Evolutionary conservation across 2,888 invertebrate genomes (phyloP).

Genomic region (Drosophila pseudotakahashii): DNA sequence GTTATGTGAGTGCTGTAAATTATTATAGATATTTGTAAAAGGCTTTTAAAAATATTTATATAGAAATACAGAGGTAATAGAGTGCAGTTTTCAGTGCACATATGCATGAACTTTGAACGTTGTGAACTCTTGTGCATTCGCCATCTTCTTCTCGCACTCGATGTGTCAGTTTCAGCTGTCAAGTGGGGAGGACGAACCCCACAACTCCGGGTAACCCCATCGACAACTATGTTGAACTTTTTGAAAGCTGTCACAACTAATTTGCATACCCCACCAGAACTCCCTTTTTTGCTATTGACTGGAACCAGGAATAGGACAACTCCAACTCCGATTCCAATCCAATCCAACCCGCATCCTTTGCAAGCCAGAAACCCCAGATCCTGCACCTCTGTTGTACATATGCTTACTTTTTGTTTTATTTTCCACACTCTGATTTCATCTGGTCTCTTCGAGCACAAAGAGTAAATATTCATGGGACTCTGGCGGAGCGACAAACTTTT

Average conservation of each 20-base stretch:
- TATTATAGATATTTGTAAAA: neutral
- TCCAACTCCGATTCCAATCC: neutral
- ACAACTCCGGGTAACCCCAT: slow-evolving; percentile 34
- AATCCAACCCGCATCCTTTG: slow-evolving; percentile 23
- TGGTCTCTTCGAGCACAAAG: neutral
- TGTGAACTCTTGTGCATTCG: slow-evolving; percentile 35
- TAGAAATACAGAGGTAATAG: neutral
- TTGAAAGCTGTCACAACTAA: slow-evolving; percentile 79
- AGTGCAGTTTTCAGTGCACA: neutral
- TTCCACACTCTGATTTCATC: slow-evolving; percentile 53
- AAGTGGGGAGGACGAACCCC: slow-evolving; percentile 15
- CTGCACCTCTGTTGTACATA: slow-evolving; percentile 24
- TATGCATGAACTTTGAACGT: slow-evolving; percentile 70
- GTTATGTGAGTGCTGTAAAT: too few species aligned
- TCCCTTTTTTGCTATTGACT: neutral
- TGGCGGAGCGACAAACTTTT: slow-evolving; percentile 16
- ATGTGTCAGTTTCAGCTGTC: slow-evolving; percentile 34
- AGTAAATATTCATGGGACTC: slow-evolving; percentile 50
- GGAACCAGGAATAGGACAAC: neutral
- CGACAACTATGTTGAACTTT: slow-evolving; percentile 75
- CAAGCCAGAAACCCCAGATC: slow-evolving; percentile 13
- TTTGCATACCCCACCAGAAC: slow-evolving; percentile 57
- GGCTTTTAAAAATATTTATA: too few species aligned
- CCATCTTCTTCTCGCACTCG: neutral
- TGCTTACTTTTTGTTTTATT: slow-evolving; percentile 47